These are phyloP conservation scores for Urocitellus parryii DNA, from an alignment of 2,113 vertebrate genomes.

Conservation along the genomic window DNA sequence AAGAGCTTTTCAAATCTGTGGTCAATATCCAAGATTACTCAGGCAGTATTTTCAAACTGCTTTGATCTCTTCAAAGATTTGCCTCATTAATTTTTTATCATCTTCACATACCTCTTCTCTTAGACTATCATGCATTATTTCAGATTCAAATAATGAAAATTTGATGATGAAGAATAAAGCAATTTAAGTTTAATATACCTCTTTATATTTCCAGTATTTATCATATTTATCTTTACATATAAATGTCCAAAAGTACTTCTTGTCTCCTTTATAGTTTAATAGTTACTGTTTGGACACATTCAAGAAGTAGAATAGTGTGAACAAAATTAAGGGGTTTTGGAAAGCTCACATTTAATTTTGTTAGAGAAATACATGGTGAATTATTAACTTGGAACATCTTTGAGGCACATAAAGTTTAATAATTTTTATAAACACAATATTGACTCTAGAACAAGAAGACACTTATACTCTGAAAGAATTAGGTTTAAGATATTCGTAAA, in stretches of 20 bases:
- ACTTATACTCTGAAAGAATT: slow-evolving; percentile 31
- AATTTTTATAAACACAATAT: slow-evolving; percentile 47
- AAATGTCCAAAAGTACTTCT: not conserved
- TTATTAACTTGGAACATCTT: slow-evolving; percentile 51
- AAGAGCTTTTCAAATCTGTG: slow-evolving; percentile 41
- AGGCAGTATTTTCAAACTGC: slow-evolving; percentile 21
- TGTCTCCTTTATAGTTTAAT: not conserved
- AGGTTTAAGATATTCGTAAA: slow-evolving; percentile 30
- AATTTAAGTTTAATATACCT: not conserved
- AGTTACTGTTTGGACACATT: not conserved
- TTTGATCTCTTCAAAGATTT: slow-evolving; percentile 41
- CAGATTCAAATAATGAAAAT: not conserved
- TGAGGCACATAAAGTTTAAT: not conserved
- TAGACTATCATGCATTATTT: not conserved
- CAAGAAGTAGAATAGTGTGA: not conserved
- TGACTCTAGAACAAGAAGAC: slow-evolving; percentile 13
- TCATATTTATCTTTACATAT: not conserved
- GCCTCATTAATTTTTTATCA: slow-evolving; percentile 33
- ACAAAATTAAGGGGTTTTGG: slow-evolving; percentile 39
- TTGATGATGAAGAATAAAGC: not conserved
- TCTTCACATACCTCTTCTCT: not conserved
- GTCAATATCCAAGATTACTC: slow-evolving; percentile 20
- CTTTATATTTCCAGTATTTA: not conserved
- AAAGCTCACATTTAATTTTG: slow-evolving; percentile 43
- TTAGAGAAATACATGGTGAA: slow-evolving; percentile 14